phyloP scores from a whole-genome alignment of 2,888 invertebrate species.

The Nymphalis c-album region DNA sequence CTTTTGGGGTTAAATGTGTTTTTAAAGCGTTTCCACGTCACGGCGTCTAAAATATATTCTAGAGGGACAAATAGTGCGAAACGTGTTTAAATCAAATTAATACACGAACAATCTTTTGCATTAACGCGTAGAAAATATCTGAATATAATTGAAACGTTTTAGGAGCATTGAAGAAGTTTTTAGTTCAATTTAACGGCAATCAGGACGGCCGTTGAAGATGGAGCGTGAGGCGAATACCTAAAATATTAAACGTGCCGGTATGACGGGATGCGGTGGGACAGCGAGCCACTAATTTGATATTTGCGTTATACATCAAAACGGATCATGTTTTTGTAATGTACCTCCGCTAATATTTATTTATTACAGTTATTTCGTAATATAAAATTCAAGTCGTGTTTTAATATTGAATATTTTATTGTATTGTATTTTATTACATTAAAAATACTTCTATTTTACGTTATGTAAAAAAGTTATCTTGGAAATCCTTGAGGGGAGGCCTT shows the following conservation, averaged over 20 bases:
- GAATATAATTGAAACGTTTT: constrained; percentile 77
- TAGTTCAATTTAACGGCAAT: constrained; percentile 82
- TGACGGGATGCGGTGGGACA: constrained; percentile 61
- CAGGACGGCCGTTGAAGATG: constrained; percentile 79
- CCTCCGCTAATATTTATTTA: constrained; percentile 15
- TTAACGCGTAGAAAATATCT: constrained; percentile 54
- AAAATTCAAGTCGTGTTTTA: neutral
- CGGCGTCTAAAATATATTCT: constrained; percentile 37
- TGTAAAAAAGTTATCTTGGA: too few relatives aligned
- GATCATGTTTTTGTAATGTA: constrained; percentile 30
- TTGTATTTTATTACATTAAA: too few relatives aligned
- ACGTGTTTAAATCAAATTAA: constrained; percentile 35
- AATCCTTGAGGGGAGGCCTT: too few relatives aligned
- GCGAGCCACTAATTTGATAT: constrained; percentile 68
- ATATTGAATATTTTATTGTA: neutral
- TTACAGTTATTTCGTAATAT: neutral
- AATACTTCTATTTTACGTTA: too few relatives aligned
- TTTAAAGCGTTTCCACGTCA: constrained; percentile 39
- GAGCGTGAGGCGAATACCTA: constrained; percentile 77
- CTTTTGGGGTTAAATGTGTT: constrained; percentile 50
- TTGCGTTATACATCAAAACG: constrained; percentile 49
- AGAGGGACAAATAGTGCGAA: constrained; percentile 31
- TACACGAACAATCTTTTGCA: constrained; percentile 41
- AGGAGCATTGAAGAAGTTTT: constrained; percentile 79
- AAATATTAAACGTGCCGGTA: constrained; percentile 77